Evolutionary conservation across 2,888 invertebrate genomes (phyloP), one percentile per base, ranked within the genome.

Genomic region (Entomobrya multifasciata): DNA sequence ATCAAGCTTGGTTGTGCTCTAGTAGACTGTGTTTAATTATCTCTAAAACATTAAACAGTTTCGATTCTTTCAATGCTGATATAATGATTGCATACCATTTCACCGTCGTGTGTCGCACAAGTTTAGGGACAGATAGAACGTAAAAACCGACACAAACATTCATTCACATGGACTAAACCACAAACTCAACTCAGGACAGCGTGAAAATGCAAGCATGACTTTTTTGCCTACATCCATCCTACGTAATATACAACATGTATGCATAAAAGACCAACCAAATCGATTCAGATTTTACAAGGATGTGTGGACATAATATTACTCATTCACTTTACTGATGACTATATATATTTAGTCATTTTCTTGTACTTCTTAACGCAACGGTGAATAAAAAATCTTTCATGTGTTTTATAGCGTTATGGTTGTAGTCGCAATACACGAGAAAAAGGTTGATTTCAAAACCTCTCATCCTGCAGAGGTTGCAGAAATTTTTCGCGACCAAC

Each of bases 41-140:
- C 74, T 55, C 30, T 74, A n/a, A 74, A 74, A 74, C 74, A 74
- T 74, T 74, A 55, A 74, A 74, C 52, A 52, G 74, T 55, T 74
- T 74, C 74, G 74, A 74, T 74, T 74, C 74, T 30, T 52, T 55
- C 41, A 13, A 13, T 36, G 4, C 36, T 36, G 36, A 36, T 36
- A 8, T 36, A 36, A 74, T 30, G 74, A 74, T 74, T 49, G 36
- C 36, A 49, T 47, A 36, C 36, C 36, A 25, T 17, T 4, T 20
- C 10, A 20, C 4, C 11, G 10, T 4, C 57, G 13, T 57, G 57
- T 57, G 57, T n/a, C 17, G 22, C 11, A 57, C 11, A 20, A 36
- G 8, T 36, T 4, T 36, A 36, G 8, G 36, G 4, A 36, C 8
- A 36, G 36, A 36, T 4, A 4, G 8, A 36, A 36, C 4, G 8